These are phyloP conservation scores for Physella acuta DNA, from an alignment of 1,140 invertebrate genomes.

Conservation along the genomic window DNA sequence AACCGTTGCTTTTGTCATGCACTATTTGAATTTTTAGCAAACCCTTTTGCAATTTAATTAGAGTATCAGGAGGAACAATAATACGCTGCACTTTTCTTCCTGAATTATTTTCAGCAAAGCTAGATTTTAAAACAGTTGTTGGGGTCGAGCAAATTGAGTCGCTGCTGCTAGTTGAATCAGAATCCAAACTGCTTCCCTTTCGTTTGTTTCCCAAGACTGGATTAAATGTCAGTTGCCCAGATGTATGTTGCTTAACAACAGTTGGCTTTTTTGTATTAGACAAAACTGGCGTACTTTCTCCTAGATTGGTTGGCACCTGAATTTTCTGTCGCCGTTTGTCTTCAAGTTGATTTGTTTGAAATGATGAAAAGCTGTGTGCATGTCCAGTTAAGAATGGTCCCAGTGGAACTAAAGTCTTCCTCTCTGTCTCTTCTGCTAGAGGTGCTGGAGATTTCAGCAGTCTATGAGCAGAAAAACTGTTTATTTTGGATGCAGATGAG, in stretches of 20 bases:
- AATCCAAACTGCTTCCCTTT: slow-evolving; percentile 4
- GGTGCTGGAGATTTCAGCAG: not conserved
- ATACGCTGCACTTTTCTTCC: not conserved
- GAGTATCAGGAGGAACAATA: not conserved
- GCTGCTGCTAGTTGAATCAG: slow-evolving; percentile 1
- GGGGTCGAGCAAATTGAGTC: not conserved
- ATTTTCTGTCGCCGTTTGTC: not conserved
- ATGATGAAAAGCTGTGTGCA: slow-evolving; percentile 12
- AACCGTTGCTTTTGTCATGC: not conserved
- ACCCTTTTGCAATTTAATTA: not conserved
- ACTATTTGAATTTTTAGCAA: not conserved
- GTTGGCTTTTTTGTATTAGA: not conserved
- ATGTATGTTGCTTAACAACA: not conserved
- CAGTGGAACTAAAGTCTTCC: not conserved
- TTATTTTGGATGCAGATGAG: not conserved
- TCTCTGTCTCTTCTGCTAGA: not conserved
- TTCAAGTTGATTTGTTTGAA: slow-evolving; percentile 10
- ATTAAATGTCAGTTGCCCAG: not conserved
- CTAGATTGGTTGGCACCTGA: not conserved
- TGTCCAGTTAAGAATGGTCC: slow-evolving; percentile 8
- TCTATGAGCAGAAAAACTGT: not conserved
- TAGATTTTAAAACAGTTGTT: not conserved
- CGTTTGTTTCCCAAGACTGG: not conserved
- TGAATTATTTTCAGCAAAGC: not conserved
- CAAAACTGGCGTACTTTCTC: not conserved